These are phyloP conservation scores for Amazona finschi DNA, from an alignment of 2,797 vertebrate species.

Conservation along the genomic window DNA sequence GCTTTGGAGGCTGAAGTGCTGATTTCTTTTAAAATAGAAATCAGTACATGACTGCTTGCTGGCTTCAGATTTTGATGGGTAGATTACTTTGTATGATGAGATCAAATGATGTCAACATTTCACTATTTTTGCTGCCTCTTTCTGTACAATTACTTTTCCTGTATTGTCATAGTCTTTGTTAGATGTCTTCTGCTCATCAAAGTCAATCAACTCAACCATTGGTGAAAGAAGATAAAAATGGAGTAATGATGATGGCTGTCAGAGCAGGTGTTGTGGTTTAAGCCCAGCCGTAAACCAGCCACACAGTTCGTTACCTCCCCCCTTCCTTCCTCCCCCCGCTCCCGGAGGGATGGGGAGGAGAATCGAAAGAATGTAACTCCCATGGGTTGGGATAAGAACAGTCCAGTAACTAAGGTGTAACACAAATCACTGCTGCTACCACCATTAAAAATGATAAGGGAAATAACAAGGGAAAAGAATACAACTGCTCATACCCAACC, in stretches of 20 bases:
- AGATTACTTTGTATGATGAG: neutral
- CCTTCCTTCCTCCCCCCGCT: no score
- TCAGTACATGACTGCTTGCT: neutral
- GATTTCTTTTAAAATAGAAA: neutral
- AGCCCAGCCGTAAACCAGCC: no score
- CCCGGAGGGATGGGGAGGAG: no score
- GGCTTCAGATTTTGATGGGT: neutral
- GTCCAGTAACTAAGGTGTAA: no score
- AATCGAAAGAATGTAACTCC: no score
- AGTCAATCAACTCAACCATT: neutral
- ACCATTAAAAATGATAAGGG: no score
- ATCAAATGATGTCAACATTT: neutral
- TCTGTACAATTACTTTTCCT: neutral
- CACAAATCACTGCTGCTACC: no score
- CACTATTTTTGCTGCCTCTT: neutral
- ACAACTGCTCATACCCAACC: no score
- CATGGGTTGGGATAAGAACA: no score
- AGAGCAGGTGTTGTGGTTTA: neutral
- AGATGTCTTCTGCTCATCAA: neutral
- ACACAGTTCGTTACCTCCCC: no score
- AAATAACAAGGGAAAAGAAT: no score
- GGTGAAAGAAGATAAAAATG: neutral
- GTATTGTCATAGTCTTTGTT: neutral
- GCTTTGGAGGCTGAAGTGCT: neutral
- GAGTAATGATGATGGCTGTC: neutral